phyloP scores from a whole-genome alignment of 2,888 invertebrate species.

The Tortrix viridana region DNA sequence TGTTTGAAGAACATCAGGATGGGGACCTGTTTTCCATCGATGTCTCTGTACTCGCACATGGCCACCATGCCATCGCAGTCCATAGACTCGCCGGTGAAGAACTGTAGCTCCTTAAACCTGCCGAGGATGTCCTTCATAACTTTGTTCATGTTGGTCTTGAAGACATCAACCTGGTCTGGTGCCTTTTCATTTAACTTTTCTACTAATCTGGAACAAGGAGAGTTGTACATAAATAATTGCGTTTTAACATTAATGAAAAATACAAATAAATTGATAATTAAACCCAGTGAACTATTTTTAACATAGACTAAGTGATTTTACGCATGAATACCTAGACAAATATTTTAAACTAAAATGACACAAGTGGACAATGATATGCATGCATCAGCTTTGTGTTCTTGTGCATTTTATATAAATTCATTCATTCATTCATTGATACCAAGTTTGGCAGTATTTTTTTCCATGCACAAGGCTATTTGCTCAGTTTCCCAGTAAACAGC shows the following conservation, averaged over 20 bases:
- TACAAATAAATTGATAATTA: background rate
- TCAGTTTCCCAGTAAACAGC: no score
- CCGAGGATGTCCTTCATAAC: conserved; percentile 95
- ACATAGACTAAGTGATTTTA: no score
- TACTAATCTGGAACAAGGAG: conserved; percentile 86
- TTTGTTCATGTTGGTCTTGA: conserved; percentile 96
- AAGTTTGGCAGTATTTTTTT: no score
- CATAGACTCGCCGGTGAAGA: conserved; percentile 96
- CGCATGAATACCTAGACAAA: no score
- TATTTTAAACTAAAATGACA: no score
- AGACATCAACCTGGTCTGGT: conserved; percentile 94
- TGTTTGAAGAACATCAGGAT: conserved; percentile 98
- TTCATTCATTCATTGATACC: no score
- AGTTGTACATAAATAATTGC: conserved; percentile 3
- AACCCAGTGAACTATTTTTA: no score
- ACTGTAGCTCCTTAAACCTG: conserved; percentile 96
- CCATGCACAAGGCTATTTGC: no score
- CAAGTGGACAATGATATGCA: no score
- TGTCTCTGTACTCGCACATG: conserved; percentile 96
- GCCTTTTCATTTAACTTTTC: conserved; percentile 90
- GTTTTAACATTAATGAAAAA: no score
- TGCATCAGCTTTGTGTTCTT: no score
- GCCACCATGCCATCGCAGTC: conserved; percentile 97
- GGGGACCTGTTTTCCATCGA: conserved; percentile 92
- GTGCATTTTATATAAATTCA: no score